phyloP scores from a whole-genome alignment of 2,113 vertebrate genomes.

The Oceanodroma tethys region DNA sequence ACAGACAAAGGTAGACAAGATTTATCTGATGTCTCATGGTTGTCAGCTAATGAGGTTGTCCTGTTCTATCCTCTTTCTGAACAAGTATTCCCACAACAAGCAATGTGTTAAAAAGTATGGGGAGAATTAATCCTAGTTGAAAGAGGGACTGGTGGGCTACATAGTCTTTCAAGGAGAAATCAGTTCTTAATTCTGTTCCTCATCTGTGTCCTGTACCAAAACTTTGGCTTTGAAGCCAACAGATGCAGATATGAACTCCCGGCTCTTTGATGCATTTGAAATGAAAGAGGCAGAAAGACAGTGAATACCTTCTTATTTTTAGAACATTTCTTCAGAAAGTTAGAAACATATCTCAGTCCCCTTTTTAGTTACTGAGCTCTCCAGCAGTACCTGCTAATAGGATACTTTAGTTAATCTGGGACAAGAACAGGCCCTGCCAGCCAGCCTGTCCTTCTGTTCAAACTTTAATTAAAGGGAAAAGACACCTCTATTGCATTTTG shows the following conservation, averaged over 20 bases:
- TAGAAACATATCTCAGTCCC: not conserved
- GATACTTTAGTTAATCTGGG: slow-evolving; percentile 1
- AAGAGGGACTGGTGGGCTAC: not conserved
- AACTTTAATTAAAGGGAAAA: slow-evolving; percentile 25
- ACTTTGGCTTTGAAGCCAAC: slow-evolving; percentile 1
- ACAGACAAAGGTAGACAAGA: not conserved
- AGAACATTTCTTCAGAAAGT: slow-evolving; percentile 8
- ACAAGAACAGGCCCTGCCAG: not conserved
- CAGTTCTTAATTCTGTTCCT: not conserved
- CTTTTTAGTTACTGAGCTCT: not conserved
- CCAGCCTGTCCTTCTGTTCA: not conserved
- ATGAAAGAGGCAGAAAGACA: not conserved
- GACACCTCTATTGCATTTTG: not conserved
- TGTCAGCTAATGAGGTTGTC: not conserved
- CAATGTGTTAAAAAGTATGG: not conserved
- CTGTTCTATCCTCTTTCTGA: not conserved
- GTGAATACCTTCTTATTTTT: not conserved
- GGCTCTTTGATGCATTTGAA: slow-evolving; percentile 10
- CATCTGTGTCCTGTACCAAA: not conserved
- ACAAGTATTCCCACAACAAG: not conserved
- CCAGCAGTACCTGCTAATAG: not conserved
- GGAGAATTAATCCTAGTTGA: not conserved
- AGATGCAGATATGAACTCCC: not conserved
- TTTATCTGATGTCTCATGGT: not conserved
- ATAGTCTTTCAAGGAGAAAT: not conserved